These are phyloP conservation scores for Varanus salvator DNA, from an alignment of 2,113 vertebrate species.

Conservation along the genomic window DNA sequence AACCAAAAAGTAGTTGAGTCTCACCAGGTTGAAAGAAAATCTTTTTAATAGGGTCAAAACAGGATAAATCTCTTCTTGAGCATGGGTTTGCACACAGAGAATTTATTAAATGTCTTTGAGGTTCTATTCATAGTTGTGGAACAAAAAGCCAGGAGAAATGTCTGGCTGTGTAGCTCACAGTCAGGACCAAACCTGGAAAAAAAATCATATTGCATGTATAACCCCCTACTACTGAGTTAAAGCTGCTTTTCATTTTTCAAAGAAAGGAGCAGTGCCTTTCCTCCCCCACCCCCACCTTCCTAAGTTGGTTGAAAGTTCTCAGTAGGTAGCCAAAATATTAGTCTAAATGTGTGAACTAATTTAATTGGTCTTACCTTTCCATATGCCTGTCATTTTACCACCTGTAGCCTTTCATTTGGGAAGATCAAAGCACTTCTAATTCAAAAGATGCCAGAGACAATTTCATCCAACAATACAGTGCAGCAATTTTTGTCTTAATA, in stretches of 20 bases:
- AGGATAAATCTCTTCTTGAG: slow-evolving; percentile 32
- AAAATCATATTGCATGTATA: slow-evolving; percentile 20
- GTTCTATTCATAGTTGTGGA: slow-evolving; percentile 32
- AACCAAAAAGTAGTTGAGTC: slow-evolving; percentile 49
- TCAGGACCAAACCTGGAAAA: slow-evolving; percentile 18
- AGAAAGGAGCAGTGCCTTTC: background rate
- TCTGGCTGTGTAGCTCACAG: slow-evolving; percentile 18
- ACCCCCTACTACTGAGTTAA: background rate
- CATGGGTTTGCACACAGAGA: background rate
- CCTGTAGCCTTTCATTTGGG: slow-evolving; percentile 27
- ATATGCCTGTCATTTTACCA: background rate
- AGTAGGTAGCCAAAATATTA: slow-evolving; percentile 28
- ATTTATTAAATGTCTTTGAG: slow-evolving; percentile 33
- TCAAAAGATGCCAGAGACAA: slow-evolving; percentile 27
- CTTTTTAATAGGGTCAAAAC: slow-evolving; percentile 36
- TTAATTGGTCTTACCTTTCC: slow-evolving; percentile 27
- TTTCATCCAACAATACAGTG: slow-evolving; percentile 22
- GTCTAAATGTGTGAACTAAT: slow-evolving; percentile 39
- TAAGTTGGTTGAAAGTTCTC: background rate
- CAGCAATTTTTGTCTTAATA: background rate
- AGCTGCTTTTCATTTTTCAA: slow-evolving; percentile 24
- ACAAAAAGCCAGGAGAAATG: slow-evolving; percentile 26
- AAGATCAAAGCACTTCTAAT: slow-evolving; percentile 33
- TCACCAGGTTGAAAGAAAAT: slow-evolving; percentile 14
- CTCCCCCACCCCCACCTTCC: background rate